A percentile compares a stretch with the other conserved stretches of the same genome.
phyloP scores from a whole-genome alignment of 2,797 vertebrate genomes.

The Oryzias sinensis region DNA sequence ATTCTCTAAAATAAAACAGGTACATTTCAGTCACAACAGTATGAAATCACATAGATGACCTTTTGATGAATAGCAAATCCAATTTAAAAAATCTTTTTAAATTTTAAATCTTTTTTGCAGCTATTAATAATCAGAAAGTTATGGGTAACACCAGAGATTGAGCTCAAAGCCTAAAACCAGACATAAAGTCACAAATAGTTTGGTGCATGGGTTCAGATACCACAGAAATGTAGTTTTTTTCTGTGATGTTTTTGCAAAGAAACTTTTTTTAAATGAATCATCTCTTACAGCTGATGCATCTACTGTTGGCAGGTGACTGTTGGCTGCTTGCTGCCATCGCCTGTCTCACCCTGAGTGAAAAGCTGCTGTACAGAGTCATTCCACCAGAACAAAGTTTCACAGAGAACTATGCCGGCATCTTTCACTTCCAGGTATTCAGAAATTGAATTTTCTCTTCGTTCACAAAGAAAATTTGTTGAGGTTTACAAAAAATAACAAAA shows the following conservation, averaged over 20 bases:
- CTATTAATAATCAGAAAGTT: too few relatives aligned
- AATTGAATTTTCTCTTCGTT: too few relatives aligned
- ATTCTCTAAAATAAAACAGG: too few relatives aligned
- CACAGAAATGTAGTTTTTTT: conserved; percentile 6
- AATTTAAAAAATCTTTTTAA: too few relatives aligned
- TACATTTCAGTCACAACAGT: too few relatives aligned
- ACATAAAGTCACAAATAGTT: not conserved
- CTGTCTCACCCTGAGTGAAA: conserved; percentile 87
- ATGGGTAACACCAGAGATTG: too few relatives aligned
- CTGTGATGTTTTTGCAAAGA: not conserved
- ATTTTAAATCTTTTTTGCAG: too few relatives aligned
- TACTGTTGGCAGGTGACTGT: conserved; percentile 80
- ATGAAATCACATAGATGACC: too few relatives aligned
- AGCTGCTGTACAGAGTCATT: conserved; percentile 88
- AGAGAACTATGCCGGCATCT: conserved; percentile 91
- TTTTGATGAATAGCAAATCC: too few relatives aligned
- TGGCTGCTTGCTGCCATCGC: conserved; percentile 94
- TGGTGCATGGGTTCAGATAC: not conserved
- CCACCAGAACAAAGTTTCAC: conserved; percentile 84
- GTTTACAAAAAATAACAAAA: too few relatives aligned
- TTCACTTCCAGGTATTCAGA: conserved; percentile 85
- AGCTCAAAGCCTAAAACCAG: not conserved
- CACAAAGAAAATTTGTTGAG: too few relatives aligned
- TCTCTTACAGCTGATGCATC: conserved; percentile 23
- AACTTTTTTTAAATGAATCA: not conserved